Evolutionary conservation across 2,113 vertebrate species (phyloP).

Genomic region (Eubucco bourcierii): DNA sequence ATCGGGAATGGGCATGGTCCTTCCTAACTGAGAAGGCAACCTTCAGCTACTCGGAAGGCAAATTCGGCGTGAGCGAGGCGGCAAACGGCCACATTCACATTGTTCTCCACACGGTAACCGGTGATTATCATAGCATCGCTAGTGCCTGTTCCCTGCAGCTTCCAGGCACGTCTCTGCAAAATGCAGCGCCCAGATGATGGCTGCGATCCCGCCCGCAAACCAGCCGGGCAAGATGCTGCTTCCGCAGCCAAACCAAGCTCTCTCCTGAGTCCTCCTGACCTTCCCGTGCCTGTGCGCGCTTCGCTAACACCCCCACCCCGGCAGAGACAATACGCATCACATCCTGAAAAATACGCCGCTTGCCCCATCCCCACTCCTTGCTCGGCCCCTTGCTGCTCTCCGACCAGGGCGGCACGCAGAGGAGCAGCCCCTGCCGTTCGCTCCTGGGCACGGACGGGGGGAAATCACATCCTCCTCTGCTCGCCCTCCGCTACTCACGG

Average conservation of each 20-base stretch:
- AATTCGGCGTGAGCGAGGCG: not conserved
- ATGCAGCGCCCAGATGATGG: conserved; percentile 24
- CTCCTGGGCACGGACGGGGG: not conserved
- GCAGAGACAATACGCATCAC: not conserved
- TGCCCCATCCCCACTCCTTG: not conserved
- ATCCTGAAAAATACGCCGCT: not conserved
- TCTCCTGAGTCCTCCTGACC: not conserved
- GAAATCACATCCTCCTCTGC: not conserved
- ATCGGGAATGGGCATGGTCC: rapidly evolving
- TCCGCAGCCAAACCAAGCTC: not conserved
- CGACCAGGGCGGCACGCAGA: not conserved
- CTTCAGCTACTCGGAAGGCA: not conserved
- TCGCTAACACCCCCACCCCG: not conserved
- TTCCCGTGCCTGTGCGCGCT: not conserved
- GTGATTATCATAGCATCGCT: not conserved
- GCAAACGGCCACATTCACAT: not conserved
- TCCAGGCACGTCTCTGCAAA: not conserved
- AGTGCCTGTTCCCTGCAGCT: not conserved
- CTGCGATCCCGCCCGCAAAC: not conserved
- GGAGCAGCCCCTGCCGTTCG: not conserved
- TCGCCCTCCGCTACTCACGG: conserved; percentile 77
- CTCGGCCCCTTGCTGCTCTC: not conserved
- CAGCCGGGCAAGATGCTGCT: not conserved
- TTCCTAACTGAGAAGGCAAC: not conserved
- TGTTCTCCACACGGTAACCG: not conserved